phyloP scores from a whole-genome alignment of 2,888 invertebrate species.

The Luffia ferchaultella region DNA sequence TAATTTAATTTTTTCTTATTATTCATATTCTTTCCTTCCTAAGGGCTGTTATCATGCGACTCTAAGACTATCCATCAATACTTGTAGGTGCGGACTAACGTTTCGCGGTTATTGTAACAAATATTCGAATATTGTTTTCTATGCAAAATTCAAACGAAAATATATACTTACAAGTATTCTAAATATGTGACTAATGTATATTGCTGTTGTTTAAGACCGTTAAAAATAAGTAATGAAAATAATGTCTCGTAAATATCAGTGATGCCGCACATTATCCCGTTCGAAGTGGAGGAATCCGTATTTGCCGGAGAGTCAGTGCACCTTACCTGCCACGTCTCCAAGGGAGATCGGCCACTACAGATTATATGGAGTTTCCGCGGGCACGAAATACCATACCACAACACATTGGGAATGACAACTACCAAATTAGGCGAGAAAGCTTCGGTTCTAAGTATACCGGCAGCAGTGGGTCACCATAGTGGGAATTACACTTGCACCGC shows the following conservation, averaged over 20 bases:
- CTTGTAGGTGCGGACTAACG: no score
- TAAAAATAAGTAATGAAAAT: no score
- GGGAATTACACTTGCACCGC: slow-evolving; percentile 73
- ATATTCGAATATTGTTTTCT: no score
- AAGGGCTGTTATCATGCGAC: no score
- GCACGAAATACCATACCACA: slow-evolving; percentile 63
- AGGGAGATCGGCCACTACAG: slow-evolving; percentile 76
- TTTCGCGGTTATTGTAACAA: no score
- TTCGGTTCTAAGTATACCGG: slow-evolving; percentile 65
- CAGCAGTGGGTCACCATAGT: slow-evolving; percentile 65
- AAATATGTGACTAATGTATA: no score
- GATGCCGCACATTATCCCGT: slow-evolving; percentile 70
- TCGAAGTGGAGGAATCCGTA: slow-evolving; percentile 70
- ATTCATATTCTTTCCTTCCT: slow-evolving; percentile 20
- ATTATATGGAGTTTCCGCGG: slow-evolving; percentile 76
- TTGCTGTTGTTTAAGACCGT: no score
- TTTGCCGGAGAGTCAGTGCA: slow-evolving; percentile 74
- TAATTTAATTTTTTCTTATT: slow-evolving; percentile 19
- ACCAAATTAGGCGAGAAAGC: slow-evolving; percentile 63
- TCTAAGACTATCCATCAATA: no score
- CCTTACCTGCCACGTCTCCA: slow-evolving; percentile 71
- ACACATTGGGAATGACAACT: slow-evolving; percentile 59
- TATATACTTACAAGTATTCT: no score
- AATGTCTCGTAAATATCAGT: slow-evolving; percentile 22
- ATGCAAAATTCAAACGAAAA: no score